phyloP scores from a whole-genome alignment of 92 coral and sea anemone genomes.

The Muricea muricata region DNA sequence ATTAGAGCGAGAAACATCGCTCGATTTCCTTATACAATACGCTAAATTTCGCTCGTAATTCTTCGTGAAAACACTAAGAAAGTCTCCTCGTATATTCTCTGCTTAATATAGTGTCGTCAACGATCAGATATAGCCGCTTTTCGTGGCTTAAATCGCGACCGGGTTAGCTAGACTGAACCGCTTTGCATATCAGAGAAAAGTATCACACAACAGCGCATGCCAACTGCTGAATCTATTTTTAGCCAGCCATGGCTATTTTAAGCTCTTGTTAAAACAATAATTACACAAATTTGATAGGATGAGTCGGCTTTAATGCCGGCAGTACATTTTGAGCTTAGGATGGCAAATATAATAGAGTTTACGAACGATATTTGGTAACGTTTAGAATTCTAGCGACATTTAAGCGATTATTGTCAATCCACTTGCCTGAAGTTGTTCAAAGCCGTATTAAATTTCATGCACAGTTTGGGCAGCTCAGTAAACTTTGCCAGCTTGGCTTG shows the following conservation, averaged over 20 bases:
- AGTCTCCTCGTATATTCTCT: not conserved
- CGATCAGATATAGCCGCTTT: not conserved
- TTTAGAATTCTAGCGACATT: not conserved
- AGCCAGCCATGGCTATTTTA: conserved; percentile 32
- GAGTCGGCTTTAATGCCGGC: conserved; percentile 32
- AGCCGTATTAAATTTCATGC: not conserved
- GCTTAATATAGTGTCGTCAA: not conserved
- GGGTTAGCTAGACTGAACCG: conserved; percentile 24
- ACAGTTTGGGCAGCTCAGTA: conserved; percentile 9
- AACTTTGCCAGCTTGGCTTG: not conserved
- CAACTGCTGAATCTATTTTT: conserved; percentile 42
- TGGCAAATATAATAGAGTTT: conserved; percentile 18
- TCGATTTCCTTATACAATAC: not conserved
- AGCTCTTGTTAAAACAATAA: conserved; percentile 39
- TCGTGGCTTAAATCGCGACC: not conserved
- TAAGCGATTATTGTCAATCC: not conserved
- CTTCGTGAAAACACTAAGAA: not conserved
- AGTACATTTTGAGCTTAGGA: conserved; percentile 30
- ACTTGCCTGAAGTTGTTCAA: not conserved
- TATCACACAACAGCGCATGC: conserved; percentile 40
- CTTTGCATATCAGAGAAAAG: conserved; percentile 13
- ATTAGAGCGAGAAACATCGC: conserved; percentile 38
- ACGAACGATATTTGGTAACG: not conserved
- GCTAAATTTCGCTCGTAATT: not conserved
- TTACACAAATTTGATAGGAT: conserved; percentile 43